A percentile compares a stretch with the other conserved stretches of the same genome.
These are phyloP conservation scores for Pandemis corylana DNA, from an alignment of 2,888 invertebrate species.

Conservation along the genomic window DNA sequence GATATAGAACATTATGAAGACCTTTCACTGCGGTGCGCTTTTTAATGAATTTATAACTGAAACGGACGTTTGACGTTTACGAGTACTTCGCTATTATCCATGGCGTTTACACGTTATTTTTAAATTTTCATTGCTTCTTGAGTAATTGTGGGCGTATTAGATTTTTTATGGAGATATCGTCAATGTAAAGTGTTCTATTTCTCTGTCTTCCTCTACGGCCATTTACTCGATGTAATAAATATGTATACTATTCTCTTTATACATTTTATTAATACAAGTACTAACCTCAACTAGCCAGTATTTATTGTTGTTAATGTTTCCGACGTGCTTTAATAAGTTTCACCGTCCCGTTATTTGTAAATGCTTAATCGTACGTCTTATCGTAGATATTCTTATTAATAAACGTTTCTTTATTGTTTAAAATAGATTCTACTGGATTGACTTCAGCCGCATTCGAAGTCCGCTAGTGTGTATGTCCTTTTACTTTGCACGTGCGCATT, in stretches of 20 bases:
- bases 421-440: conserved; percentile 44
- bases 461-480: conserved; percentile 54
- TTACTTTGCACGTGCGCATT: conserved; percentile 67
- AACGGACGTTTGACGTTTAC: conserved; percentile 32
- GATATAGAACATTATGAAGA: conserved; percentile 69
- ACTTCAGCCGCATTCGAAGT: conserved; percentile 10
- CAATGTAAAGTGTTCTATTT: background rate
- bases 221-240: too few relatives aligned
- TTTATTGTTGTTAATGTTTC: too few relatives aligned
- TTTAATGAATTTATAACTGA: conserved; percentile 40
- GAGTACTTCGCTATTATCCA: conserved; percentile 8
- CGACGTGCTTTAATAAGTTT: too few relatives aligned
- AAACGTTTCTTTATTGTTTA: background rate
- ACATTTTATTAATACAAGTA: too few relatives aligned
- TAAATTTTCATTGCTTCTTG: conserved; percentile 17
- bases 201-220: background rate
- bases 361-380: background rate
- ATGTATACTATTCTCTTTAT: too few relatives aligned
- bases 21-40: conserved; percentile 34
- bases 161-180: too few relatives aligned
- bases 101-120: conserved; percentile 10
- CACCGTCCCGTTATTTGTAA: background rate
- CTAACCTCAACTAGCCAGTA: too few relatives aligned
- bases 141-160: background rate
- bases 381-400: background rate